Evolutionary conservation across 2,113 vertebrate species (phyloP), one percentile per base, ranked within the genome.

Genomic region (Bombycilla garrulus): DNA sequence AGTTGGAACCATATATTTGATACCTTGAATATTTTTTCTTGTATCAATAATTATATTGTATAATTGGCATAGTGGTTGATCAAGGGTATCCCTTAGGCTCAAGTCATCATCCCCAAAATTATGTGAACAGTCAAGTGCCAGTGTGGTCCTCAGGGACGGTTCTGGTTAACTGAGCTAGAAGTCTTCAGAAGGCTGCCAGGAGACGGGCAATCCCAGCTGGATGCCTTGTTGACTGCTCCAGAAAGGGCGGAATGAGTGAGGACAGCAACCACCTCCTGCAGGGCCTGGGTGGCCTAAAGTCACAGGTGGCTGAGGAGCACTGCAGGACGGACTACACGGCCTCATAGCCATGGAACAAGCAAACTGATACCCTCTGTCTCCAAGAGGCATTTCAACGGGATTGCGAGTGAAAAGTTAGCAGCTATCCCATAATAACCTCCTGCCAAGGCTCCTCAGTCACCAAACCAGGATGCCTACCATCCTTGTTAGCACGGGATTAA

Each of bases 271-370:
- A 47, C 23, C 18, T 40, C 61, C 35, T n/a, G n/a, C 57, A 42
- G 56, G 26, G 67, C 45, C 45, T n/a, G n/a, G 17, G 36, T 47
- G 40, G 33, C 56, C 71, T 51, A 33, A 78, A 67, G 47, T 71
- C 44, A 29, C 64, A 33, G 70, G 48, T 47, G 87, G 40, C 40
- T 35, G 53, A 89, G 70, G 58, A 73, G n/a, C 26, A 9, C 36
- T 42, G 56, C 2, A 0, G 24, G 31, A 21, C 12, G 33, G 29
- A 44, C 62, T 44, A 2, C 12, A 28, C 0, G 0, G 29, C 17
- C 12, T 36, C 28, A 16, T 1, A n/a, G 60, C 20, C 61, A 9
- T 31, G 31, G 47, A 73, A 13, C 31, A 31, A 25, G 24, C 60
- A 72, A 82, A 50, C 22, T 79, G 28, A 74, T 65, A 20, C 50